Evolutionary conservation across 2,113 vertebrate species (phyloP).

Genomic region (Neolamprologus longior): DNA sequence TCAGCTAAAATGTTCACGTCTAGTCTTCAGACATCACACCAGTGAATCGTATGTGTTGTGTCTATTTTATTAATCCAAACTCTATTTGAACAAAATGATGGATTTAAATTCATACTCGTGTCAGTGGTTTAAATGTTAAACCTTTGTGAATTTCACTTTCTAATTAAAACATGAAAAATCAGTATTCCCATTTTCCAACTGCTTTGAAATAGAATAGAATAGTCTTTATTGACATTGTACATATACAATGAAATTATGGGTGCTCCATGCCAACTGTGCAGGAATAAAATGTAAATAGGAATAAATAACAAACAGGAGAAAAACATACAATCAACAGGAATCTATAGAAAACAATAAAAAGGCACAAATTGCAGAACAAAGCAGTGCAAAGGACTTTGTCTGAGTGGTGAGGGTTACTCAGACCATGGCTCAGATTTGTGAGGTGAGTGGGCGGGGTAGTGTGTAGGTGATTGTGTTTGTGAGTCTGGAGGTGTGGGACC

Average conservation of each 20-base stretch:
- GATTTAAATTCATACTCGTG: accelerated
- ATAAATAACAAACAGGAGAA: neutral
- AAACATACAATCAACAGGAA: accelerated
- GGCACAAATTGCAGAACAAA: neutral
- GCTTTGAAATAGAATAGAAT: accelerated
- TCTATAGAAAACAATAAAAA: neutral
- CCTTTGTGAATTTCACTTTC: accelerated
- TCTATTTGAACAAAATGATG: accelerated
- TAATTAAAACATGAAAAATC: neutral
- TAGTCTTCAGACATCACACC: neutral
- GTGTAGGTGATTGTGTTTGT: neutral
- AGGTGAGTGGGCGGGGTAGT: neutral
- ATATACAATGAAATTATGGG: neutral
- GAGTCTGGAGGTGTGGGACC: neutral
- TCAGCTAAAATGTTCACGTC: neutral
- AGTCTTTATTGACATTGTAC: neutral
- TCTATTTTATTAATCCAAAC: neutral
- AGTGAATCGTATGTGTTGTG: neutral
- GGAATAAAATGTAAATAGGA: neutral
- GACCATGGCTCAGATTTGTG: neutral
- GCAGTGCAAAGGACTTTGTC: neutral
- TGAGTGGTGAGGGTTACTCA: neutral
- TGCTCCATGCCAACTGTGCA: neutral
- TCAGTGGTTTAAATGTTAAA: neutral
- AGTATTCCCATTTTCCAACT: neutral